Conservation (phyloP, 2,113 vertebrate genomes). For the Psophia crepitans region DNA sequence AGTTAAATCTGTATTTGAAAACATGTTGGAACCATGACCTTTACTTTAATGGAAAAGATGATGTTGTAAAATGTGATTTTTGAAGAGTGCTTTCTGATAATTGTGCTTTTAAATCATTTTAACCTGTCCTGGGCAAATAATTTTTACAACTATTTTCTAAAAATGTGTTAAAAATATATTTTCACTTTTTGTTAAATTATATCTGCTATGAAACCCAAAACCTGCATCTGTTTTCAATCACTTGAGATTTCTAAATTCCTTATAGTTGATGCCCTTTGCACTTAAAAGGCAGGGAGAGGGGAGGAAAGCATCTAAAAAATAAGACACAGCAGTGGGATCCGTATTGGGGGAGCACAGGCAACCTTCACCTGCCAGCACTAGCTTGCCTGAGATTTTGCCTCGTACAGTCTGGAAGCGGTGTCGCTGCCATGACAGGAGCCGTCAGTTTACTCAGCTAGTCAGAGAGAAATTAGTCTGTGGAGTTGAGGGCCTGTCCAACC, state of each 20-base stretch:
- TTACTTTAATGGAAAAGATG: neutral
- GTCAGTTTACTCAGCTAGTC: neutral
- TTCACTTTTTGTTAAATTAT: neutral
- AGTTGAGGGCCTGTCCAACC: neutral
- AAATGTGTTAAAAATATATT: neutral
- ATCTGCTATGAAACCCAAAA: neutral
- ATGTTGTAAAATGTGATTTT: neutral
- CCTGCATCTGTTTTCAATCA: neutral
- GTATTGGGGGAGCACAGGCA: neutral
- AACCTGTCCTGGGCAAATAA: neutral
- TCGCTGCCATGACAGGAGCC: neutral
- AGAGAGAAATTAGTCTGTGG: neutral
- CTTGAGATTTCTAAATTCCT: neutral
- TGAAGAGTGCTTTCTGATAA: neutral
- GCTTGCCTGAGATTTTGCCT: neutral
- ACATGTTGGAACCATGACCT: neutral
- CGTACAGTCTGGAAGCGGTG: neutral
- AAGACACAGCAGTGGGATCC: neutral
- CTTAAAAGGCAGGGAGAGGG: neutral
- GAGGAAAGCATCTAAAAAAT: neutral
- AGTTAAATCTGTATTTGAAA: neutral
- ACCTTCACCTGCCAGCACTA: neutral
- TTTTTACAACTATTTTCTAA: neutral
- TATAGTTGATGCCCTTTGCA: neutral
- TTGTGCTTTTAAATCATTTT: slow-evolving; percentile 1